Evolutionary conservation across 2,888 invertebrate species (phyloP).

Genomic region (Teleiodes luculella): DNA sequence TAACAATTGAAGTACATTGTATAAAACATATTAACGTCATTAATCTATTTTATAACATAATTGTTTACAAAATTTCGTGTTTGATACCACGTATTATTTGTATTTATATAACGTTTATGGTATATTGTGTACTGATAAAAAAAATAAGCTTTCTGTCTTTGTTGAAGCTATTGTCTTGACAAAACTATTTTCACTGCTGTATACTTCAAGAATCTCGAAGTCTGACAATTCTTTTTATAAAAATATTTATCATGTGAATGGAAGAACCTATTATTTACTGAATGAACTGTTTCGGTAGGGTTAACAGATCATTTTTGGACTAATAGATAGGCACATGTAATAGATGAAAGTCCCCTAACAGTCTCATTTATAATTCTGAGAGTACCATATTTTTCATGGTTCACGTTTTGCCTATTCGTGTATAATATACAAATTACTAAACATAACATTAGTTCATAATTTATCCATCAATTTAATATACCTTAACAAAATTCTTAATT

Average conservation of each 20-base stretch:
- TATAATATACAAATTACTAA: constrained; percentile 74
- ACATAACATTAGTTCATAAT: constrained; percentile 46
- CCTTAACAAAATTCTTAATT: too few relatives aligned
- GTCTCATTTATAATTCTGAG: constrained; percentile 59
- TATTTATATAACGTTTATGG: too few relatives aligned
- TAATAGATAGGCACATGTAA: constrained; percentile 50
- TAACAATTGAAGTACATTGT: too few relatives aligned
- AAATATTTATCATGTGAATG: constrained; percentile 42
- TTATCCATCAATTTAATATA: constrained; percentile 48
- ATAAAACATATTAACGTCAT: too few relatives aligned
- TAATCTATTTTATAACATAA: too few relatives aligned
- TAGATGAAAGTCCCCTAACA: constrained; percentile 51
- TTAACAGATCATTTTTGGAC: constrained; percentile 24
- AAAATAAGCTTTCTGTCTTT: constrained; percentile 20
- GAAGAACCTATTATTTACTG: constrained; percentile 32
- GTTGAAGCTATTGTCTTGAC: constrained; percentile 51
- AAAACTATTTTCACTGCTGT: constrained; percentile 42
- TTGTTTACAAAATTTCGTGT: too few relatives aligned
- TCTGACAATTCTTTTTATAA: constrained; percentile 49
- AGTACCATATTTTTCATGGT: constrained; percentile 69
- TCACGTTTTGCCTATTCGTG: constrained; percentile 77
- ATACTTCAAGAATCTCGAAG: constrained; percentile 44
- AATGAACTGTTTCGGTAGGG: constrained; percentile 33
- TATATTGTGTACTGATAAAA: too few relatives aligned
- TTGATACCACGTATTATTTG: too few relatives aligned